phyloP scores from a whole-genome alignment of 2,113 vertebrate species.

The Cynoglossus semilaevis region DNA sequence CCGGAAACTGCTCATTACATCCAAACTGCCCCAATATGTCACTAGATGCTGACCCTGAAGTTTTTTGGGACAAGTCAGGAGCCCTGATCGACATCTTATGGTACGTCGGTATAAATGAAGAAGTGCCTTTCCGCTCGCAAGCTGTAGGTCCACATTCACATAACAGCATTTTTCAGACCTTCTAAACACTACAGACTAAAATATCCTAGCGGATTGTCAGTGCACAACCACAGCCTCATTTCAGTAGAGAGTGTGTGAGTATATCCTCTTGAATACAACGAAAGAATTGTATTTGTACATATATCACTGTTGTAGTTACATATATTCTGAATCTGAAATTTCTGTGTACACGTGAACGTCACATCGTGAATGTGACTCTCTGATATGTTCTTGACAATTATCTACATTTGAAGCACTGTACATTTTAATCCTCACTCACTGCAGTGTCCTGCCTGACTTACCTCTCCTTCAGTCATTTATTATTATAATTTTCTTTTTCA shows the following conservation, averaged over 20 bases:
- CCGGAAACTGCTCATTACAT: slow-evolving; percentile 28
- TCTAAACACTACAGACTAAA: slow-evolving; percentile 39
- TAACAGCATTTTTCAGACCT: slow-evolving; percentile 27
- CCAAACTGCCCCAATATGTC: slow-evolving; percentile 11
- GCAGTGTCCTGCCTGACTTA: slow-evolving; percentile 10
- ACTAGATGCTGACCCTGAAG: slow-evolving; percentile 20
- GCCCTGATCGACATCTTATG: no score
- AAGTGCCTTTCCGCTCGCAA: no score
- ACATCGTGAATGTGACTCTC: slow-evolving; percentile 59
- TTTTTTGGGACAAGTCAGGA: background rate
- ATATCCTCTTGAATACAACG: slow-evolving; percentile 32
- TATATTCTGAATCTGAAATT: slow-evolving; percentile 56
- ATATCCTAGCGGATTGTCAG: slow-evolving; percentile 68
- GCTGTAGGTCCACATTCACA: slow-evolving; percentile 64
- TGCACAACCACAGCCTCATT: slow-evolving; percentile 55
- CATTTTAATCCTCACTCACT: slow-evolving; percentile 39
- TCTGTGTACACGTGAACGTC: slow-evolving; percentile 53
- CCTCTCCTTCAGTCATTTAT: slow-evolving; percentile 30
- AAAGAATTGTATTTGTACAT: no score
- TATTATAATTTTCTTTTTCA: slow-evolving; percentile 38
- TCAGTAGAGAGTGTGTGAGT: slow-evolving; percentile 38
- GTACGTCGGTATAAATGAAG: no score
- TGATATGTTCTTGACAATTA: slow-evolving; percentile 65
- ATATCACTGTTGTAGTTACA: slow-evolving; percentile 33
- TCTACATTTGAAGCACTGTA: slow-evolving; percentile 68